These are phyloP conservation scores for Presbytis comata DNA, from an alignment of 2,797 vertebrate species.

Conservation along the genomic window DNA sequence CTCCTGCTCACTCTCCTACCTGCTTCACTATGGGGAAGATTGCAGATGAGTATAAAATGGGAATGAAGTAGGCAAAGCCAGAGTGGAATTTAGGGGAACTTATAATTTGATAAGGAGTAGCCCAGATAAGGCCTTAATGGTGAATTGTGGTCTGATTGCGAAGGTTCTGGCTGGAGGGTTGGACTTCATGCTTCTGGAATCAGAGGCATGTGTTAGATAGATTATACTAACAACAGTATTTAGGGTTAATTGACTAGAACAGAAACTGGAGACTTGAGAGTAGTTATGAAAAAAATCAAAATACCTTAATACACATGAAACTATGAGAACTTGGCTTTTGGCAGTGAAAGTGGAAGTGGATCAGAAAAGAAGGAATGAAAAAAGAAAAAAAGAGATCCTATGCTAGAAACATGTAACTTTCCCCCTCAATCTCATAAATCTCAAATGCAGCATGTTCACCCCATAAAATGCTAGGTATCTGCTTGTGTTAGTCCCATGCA, in stretches of 20 bases:
- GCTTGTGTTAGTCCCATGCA: neutral
- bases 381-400: neutral
- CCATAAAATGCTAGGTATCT: neutral
- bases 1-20: neutral
- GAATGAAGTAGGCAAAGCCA: neutral
- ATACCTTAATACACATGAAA: neutral
- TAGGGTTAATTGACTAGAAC: neutral
- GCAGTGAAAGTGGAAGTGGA: neutral
- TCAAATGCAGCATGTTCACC: neutral
- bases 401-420: neutral
- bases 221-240: neutral
- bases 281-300: slow-evolving; percentile 34
- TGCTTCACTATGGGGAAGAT: neutral
- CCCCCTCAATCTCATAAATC: neutral
- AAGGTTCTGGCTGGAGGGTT: neutral
- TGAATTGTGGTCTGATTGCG: neutral
- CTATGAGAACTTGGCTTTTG: neutral
- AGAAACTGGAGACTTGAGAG: neutral
- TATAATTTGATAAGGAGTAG: neutral
- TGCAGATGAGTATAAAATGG: neutral
- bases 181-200: neutral
- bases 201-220: neutral
- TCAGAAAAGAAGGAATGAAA: neutral
- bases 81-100: neutral
- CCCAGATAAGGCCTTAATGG: neutral